phyloP scores from a whole-genome alignment of 2,888 invertebrate genomes.

The Lithophane leautieri region DNA sequence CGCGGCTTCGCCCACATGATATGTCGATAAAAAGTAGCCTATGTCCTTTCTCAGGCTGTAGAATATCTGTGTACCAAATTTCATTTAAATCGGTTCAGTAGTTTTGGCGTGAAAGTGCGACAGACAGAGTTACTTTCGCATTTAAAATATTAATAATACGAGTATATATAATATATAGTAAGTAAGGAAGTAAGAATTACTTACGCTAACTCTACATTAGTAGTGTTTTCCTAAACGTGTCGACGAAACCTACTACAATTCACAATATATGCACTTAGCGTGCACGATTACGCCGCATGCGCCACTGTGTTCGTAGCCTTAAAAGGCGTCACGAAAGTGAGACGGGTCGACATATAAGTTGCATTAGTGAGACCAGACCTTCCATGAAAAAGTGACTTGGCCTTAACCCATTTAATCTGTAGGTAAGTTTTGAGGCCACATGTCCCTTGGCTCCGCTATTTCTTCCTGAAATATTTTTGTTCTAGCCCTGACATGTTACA shows the following conservation, averaged over 20 bases:
- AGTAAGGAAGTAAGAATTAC: no score
- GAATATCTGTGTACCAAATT: no score
- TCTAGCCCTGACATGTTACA: conserved; percentile 21
- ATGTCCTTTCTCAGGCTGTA: no score
- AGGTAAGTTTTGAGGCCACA: conserved; percentile 23
- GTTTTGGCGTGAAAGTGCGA: no score
- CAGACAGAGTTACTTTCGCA: no score
- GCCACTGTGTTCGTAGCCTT: not conserved
- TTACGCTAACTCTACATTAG: not conserved
- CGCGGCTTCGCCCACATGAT: no score
- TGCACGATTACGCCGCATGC: conserved; percentile 7
- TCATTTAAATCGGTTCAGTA: no score
- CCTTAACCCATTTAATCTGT: conserved; percentile 45
- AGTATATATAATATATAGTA: no score
- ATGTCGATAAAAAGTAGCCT: no score
- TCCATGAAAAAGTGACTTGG: conserved; percentile 35
- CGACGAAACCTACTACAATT: not conserved
- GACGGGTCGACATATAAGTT: conserved; percentile 49
- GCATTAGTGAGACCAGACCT: conserved; percentile 47
- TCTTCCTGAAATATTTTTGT: conserved; percentile 19
- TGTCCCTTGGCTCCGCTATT: not conserved
- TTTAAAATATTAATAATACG: no score
- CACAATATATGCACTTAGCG: conserved; percentile 26
- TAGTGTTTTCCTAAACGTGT: not conserved
- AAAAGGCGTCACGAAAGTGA: conserved; percentile 34